Conservation (phyloP, 1,140 invertebrate species). For the Drosophila santomea region DNA sequence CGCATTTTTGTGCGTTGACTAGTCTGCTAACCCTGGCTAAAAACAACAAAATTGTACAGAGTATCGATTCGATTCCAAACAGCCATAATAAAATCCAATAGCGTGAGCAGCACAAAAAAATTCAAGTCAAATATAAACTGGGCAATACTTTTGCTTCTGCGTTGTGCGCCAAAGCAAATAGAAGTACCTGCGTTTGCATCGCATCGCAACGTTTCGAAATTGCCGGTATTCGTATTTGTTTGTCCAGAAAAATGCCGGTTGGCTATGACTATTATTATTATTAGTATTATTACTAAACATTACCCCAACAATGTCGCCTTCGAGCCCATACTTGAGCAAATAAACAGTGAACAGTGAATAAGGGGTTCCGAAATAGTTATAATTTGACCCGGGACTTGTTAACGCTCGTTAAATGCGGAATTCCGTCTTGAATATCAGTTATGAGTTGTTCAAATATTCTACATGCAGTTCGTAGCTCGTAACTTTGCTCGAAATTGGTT, state of each 20-base stretch:
- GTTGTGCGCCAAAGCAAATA: conserved; percentile 34
- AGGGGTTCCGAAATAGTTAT: conserved; percentile 26
- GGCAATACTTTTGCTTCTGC: conserved; percentile 47
- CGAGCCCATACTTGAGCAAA: conserved; percentile 13
- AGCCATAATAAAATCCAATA: conserved; percentile 36
- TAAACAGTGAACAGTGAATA: conserved; percentile 11
- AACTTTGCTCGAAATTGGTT: conserved; percentile 20
- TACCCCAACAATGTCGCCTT: conserved; percentile 22
- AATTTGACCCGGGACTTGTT: conserved; percentile 59
- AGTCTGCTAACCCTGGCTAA: conserved; percentile 20
- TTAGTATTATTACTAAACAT: no score
- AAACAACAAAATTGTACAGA: conserved; percentile 44
- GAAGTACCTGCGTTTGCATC: conserved; percentile 8
- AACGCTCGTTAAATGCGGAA: conserved; percentile 18
- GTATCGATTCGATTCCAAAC: conserved; percentile 53
- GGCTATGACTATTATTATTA: conserved; percentile 19
- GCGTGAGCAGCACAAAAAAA: conserved; percentile 14
- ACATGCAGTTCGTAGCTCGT: neutral
- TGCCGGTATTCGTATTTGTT: conserved; percentile 53
- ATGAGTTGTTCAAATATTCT: conserved; percentile 11
- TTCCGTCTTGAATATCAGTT: conserved; percentile 6
- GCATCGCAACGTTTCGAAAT: conserved; percentile 28
- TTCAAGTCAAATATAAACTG: conserved; percentile 40
- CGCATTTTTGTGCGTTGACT: conserved; percentile 63
- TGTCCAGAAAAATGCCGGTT: conserved; percentile 49